A percentile compares a stretch with the other conserved stretches of the same genome.
Evolutionary conservation across 1,140 invertebrate genomes (phyloP).

Genomic region (Drosophila ironensis): DNA sequence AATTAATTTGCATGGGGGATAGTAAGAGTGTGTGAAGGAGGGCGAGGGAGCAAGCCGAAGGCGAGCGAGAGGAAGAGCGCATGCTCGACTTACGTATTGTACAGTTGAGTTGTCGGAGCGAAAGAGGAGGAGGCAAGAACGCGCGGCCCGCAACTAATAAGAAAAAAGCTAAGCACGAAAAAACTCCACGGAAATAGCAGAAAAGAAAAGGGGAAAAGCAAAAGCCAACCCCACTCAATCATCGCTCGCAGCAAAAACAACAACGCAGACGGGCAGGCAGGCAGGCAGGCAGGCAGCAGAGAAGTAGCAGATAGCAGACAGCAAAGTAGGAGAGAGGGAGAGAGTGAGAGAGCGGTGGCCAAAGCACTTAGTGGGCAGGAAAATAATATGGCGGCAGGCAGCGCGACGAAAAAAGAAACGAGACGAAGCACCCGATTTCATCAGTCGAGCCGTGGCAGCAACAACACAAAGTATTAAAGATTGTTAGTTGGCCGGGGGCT

Average conservation of each 20-base stretch:
- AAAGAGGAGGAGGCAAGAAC: slow-evolving; percentile 17
- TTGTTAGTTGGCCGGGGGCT: slow-evolving; percentile 12
- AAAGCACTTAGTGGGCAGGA: slow-evolving; percentile 63
- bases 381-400: slow-evolving; percentile 72
- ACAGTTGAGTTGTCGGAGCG: slow-evolving; percentile 58
- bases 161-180: slow-evolving; percentile 49
- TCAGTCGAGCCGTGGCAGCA: slow-evolving; percentile 36
- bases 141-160: slow-evolving; percentile 47
- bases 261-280: not conserved
- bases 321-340: slow-evolving; percentile 35
- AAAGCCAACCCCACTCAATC: slow-evolving; percentile 10
- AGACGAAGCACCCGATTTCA: slow-evolving; percentile 19
- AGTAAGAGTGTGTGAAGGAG: too few species aligned
- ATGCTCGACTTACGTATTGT: slow-evolving; percentile 67
- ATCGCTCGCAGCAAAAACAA: slow-evolving; percentile 13
- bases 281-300: slow-evolving; percentile 29
- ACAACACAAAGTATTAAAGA: too few species aligned
- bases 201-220: too few species aligned
- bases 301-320: slow-evolving; percentile 32
- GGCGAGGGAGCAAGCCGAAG: too few species aligned
- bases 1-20: slow-evolving; percentile 55
- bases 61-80: slow-evolving; percentile 56
- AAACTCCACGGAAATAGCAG: slow-evolving; percentile 9
- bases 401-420: slow-evolving; percentile 8
- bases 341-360: slow-evolving; percentile 39